A percentile compares a stretch with the other conserved stretches of the same genome.
These are phyloP conservation scores for Laspeyria flexula DNA, from an alignment of 2,888 invertebrate species.

Conservation along the genomic window DNA sequence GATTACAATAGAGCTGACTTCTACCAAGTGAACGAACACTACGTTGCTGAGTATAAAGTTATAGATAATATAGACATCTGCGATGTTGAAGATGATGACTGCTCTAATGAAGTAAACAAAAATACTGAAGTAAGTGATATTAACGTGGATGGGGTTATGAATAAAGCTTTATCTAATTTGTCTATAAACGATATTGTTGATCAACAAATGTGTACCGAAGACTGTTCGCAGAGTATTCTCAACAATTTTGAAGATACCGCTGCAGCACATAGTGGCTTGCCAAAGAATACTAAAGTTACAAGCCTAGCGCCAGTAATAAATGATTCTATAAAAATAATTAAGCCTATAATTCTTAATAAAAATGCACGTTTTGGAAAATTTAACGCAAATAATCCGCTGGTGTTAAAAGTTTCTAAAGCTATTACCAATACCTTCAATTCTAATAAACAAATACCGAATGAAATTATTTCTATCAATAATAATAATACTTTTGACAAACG, in stretches of 20 bases:
- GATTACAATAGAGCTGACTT: neutral
- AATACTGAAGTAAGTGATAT: neutral
- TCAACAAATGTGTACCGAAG: constrained; percentile 5
- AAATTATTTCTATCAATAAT: too few relatives aligned
- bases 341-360: neutral
- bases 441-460: neutral
- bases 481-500: too few relatives aligned
- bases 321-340: neutral
- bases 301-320: neutral
- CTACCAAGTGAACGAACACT: neutral
- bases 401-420: neutral
- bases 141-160: constrained; percentile 29
- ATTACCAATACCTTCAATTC: neutral
- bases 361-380: neutral
- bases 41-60: neutral
- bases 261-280: neutral
- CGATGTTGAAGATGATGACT: constrained; percentile 13
- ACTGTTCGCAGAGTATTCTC: constrained; percentile 51
- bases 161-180: constrained; percentile 45
- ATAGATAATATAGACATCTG: constrained; percentile 37
- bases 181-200: constrained; percentile 27
- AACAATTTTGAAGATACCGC: constrained; percentile 12
- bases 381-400: neutral
- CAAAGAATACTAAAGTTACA: neutral
- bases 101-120: neutral